These are phyloP conservation scores for Encarsia formosa DNA, from an alignment of 2,888 invertebrate species.

Conservation along the genomic window DNA sequence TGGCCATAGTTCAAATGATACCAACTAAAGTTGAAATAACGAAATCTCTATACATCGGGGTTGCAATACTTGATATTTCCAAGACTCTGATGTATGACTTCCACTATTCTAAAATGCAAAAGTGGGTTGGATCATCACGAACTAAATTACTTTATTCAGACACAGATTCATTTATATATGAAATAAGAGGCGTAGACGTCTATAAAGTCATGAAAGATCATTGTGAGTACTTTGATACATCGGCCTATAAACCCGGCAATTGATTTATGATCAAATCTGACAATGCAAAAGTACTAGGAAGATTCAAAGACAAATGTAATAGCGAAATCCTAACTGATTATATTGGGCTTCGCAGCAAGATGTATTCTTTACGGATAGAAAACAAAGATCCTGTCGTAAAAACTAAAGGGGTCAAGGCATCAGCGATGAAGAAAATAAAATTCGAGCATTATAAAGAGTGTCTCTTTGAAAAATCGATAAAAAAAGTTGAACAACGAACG, in stretches of 20 bases:
- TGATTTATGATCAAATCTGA: slow-evolving; percentile 13
- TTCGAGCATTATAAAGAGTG: slow-evolving; percentile 24
- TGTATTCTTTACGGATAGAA: slow-evolving; percentile 27
- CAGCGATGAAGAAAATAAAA: slow-evolving; percentile 9
- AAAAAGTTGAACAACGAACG: neutral
- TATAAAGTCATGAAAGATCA: neutral
- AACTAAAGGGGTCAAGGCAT: slow-evolving; percentile 30
- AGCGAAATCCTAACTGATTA: slow-evolving; percentile 38
- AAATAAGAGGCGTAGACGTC: slow-evolving; percentile 36
- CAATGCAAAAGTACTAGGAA: slow-evolving; percentile 34
- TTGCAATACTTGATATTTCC: slow-evolving; percentile 24
- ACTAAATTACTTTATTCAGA: neutral
- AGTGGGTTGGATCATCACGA: neutral
- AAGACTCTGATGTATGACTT: neutral
- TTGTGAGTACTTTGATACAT: slow-evolving; percentile 16
- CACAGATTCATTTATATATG: neutral
- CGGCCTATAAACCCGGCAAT: slow-evolving; percentile 24
- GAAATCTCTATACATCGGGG: slow-evolving; percentile 35
- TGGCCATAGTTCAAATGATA: slow-evolving; percentile 31
- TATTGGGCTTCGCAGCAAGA: slow-evolving; percentile 23
- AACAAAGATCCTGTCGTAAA: slow-evolving; percentile 15
- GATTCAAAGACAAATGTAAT: slow-evolving; percentile 41
- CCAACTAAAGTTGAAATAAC: slow-evolving; percentile 38
- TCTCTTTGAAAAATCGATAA: neutral
- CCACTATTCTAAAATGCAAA: neutral